Conservation (phyloP, 2,113 vertebrate genomes). For the Bos javanicus region DNA sequence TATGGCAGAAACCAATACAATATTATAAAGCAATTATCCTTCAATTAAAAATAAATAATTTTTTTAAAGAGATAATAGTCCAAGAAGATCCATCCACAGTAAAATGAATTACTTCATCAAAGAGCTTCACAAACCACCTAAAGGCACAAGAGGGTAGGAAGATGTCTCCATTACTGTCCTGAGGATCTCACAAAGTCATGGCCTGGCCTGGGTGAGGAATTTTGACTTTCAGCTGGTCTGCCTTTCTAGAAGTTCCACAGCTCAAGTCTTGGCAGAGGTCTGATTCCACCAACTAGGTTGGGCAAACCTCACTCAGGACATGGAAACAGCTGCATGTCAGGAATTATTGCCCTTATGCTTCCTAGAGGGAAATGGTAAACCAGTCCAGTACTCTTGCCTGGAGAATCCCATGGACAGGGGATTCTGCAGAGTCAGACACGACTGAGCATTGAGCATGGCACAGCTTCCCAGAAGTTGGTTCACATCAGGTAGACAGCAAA, state of each 20-base stretch:
- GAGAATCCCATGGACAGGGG: background rate
- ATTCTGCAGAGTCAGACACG: background rate
- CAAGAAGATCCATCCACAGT: background rate
- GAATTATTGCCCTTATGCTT: background rate
- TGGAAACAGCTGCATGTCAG: background rate
- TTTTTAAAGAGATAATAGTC: background rate
- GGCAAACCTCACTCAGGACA: background rate
- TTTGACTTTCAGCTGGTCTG: background rate
- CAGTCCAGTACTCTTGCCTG: background rate
- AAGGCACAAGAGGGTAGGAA: rapidly evolving
- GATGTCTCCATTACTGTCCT: background rate
- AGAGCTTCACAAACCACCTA: background rate
- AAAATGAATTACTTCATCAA: background rate
- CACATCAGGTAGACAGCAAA: background rate
- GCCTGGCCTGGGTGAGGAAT: background rate
- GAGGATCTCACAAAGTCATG: background rate
- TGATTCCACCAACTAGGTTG: background rate
- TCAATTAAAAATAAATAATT: background rate
- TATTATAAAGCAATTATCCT: background rate
- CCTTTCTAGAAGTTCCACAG: background rate
- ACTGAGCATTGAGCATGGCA: background rate
- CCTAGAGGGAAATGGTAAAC: background rate
- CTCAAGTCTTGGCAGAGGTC: background rate
- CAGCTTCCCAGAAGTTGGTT: background rate
- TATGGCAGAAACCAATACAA: background rate